A percentile compares a stretch with the other conserved stretches of the same genome.
These are phyloP conservation scores for Drosophila ohnishii DNA, from an alignment of 1,140 invertebrate species.

Conservation along the genomic window DNA sequence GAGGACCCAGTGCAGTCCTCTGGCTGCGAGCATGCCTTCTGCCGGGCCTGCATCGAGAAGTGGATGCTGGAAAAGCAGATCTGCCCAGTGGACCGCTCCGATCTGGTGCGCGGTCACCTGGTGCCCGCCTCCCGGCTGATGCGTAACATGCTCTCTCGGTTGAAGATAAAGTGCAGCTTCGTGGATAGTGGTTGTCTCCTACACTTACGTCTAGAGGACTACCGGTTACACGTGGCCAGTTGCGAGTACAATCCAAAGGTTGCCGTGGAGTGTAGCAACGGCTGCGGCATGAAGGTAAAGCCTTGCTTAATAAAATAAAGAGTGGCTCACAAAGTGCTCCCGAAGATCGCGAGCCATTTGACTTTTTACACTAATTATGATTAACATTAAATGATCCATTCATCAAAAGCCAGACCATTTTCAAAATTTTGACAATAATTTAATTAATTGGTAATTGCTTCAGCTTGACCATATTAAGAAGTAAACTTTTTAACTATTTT, in stretches of 20 bases:
- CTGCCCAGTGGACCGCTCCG: conserved; percentile 60
- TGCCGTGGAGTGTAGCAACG: conserved; percentile 45
- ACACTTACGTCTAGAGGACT: conserved; percentile 44
- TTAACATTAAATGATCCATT: too few relatives aligned
- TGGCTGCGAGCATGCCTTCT: conserved; percentile 62
- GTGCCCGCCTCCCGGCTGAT: conserved; percentile 50
- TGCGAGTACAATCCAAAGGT: conserved; percentile 60
- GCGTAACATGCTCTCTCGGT: conserved; percentile 62
- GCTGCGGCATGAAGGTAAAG: conserved; percentile 50
- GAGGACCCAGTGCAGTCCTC: conserved; percentile 61
- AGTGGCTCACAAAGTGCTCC: not conserved
- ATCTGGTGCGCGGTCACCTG: conserved; percentile 29
- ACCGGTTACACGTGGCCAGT: conserved; percentile 42
- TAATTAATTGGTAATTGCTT: too few relatives aligned
- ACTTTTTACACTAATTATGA: too few relatives aligned
- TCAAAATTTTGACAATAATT: too few relatives aligned
- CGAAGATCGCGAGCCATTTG: too few relatives aligned
- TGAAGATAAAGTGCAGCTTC: conserved; percentile 57
- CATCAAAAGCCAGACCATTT: too few relatives aligned
- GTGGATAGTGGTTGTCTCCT: conserved; percentile 37
- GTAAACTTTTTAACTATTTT: too few relatives aligned
- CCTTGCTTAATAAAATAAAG: not conserved
- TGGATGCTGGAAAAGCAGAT: conserved; percentile 58
- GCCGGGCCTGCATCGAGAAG: conserved; percentile 56
- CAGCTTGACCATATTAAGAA: too few relatives aligned